These are phyloP conservation scores for Galago senegalensis DNA, from an alignment of 2,797 vertebrate species.

Conservation along the genomic window DNA sequence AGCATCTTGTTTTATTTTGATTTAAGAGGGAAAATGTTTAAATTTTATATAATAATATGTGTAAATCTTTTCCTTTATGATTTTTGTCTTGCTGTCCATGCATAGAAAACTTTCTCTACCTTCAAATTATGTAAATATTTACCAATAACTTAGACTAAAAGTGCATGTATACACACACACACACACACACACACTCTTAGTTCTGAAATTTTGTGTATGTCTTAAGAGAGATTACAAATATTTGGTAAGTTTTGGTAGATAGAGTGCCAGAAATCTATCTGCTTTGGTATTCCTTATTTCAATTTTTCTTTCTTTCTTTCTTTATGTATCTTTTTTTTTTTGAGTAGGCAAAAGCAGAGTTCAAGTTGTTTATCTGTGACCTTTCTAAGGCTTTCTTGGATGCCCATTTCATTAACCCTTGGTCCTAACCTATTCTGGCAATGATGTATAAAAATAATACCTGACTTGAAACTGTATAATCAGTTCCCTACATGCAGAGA, in stretches of 20 bases:
- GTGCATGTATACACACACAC: background rate
- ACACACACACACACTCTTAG: no score
- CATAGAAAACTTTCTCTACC: background rate
- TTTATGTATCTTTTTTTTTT: background rate
- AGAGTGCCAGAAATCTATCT: background rate
- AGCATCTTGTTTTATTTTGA: constrained; percentile 36
- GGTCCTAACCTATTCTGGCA: background rate
- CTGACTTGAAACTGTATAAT: background rate
- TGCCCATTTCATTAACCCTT: background rate
- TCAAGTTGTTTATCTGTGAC: background rate
- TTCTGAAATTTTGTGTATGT: background rate
- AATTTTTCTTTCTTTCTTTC: background rate
- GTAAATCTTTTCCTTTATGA: constrained; percentile 14
- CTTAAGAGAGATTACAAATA: background rate
- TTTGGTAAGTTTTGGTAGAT: background rate
- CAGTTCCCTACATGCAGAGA: background rate
- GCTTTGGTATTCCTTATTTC: background rate
- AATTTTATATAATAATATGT: constrained; percentile 26
- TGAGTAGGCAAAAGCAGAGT: background rate
- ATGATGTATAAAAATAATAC: background rate
- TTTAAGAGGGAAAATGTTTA: constrained; percentile 9
- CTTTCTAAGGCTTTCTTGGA: background rate
- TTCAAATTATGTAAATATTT: constrained; percentile 12
- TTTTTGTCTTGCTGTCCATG: background rate
- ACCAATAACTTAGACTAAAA: background rate